Evolutionary conservation across 2,888 invertebrate genomes (phyloP).

Genomic region (Polylopha cassiicola): DNA sequence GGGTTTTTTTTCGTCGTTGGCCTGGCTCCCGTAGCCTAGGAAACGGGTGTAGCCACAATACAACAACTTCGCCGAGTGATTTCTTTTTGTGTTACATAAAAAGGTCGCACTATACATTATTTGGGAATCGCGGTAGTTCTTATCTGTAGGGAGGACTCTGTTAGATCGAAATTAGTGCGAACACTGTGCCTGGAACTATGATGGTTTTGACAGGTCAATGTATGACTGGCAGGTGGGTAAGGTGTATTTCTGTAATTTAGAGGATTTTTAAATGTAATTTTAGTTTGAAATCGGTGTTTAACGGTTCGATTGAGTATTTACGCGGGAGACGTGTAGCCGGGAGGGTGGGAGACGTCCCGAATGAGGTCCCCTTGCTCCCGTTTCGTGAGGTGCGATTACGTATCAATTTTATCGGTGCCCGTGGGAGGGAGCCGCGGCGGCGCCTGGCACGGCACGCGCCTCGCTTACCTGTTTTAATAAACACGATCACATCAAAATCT

Average conservation of each 20-base stretch:
- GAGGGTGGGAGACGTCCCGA: conserved; percentile 34
- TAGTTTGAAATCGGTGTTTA: conserved; percentile 18
- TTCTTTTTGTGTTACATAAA: conserved; percentile 60
- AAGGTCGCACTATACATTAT: conserved; percentile 28
- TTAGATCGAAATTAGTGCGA: not conserved
- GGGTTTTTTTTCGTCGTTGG: conserved; percentile 38
- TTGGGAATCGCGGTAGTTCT: conserved; percentile 4
- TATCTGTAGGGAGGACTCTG: conserved; percentile 10
- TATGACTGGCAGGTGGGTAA: conserved; percentile 70
- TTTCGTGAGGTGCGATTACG: conserved; percentile 35
- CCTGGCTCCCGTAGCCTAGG: conserved; percentile 70
- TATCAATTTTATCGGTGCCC: conserved; percentile 57
- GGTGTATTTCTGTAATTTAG: conserved; percentile 28
- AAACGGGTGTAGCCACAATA: conserved; percentile 74
- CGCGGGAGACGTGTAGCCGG: conserved; percentile 29
- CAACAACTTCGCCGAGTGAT: conserved; percentile 68
- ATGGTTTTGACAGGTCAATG: conserved; percentile 63
- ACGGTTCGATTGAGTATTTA: conserved; percentile 1
- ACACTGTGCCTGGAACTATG: conserved; percentile 31
- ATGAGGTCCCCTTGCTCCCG: conserved; percentile 47
- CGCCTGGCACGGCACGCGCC: conserved; percentile 61
- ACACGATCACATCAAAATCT: conserved; percentile 12
- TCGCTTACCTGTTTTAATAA: conserved; percentile 31
- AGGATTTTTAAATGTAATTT: conserved; percentile 24
- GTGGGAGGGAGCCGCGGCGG: conserved; percentile 49